Evolutionary conservation across 2,113 vertebrate species (phyloP).

Genomic region (Hippocampus mohnikei): DNA sequence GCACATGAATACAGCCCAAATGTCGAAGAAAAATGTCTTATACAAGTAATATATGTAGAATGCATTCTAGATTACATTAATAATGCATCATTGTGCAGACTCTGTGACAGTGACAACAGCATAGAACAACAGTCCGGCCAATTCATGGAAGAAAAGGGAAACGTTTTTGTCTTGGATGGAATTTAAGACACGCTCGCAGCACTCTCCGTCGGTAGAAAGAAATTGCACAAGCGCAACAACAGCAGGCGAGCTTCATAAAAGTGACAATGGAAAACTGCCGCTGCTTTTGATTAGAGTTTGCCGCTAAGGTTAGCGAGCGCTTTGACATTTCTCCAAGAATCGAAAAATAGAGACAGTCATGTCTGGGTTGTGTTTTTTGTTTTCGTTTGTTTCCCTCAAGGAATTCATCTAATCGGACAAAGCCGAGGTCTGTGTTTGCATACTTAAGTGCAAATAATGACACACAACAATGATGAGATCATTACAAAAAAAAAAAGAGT

Average conservation of each 20-base stretch:
- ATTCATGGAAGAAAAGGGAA: too few relatives aligned
- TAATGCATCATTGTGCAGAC: too few relatives aligned
- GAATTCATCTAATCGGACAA: not conserved
- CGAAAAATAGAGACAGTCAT: not conserved
- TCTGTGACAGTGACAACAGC: too few relatives aligned
- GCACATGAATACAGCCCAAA: too few relatives aligned
- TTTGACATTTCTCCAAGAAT: conserved; percentile 10
- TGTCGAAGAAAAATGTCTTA: too few relatives aligned
- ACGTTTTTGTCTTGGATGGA: not conserved
- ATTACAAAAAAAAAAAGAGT: conserved; percentile 1
- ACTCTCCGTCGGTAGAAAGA: not conserved
- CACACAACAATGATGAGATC: not conserved
- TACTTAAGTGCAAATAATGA: not conserved
- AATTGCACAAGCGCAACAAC: not conserved
- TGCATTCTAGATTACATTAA: too few relatives aligned
- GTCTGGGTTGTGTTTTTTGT: not conserved
- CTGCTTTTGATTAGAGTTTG: not conserved
- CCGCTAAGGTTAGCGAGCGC: not conserved
- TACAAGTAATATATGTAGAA: too few relatives aligned
- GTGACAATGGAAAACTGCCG: not conserved
- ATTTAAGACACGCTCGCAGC: not conserved
- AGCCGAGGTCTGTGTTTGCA: not conserved
- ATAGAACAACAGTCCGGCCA: too few relatives aligned
- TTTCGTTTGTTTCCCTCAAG: not conserved
- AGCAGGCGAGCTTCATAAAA: not conserved